These are phyloP conservation scores for Beris chalybata DNA, from an alignment of 2,888 invertebrate genomes.

Conservation along the genomic window DNA sequence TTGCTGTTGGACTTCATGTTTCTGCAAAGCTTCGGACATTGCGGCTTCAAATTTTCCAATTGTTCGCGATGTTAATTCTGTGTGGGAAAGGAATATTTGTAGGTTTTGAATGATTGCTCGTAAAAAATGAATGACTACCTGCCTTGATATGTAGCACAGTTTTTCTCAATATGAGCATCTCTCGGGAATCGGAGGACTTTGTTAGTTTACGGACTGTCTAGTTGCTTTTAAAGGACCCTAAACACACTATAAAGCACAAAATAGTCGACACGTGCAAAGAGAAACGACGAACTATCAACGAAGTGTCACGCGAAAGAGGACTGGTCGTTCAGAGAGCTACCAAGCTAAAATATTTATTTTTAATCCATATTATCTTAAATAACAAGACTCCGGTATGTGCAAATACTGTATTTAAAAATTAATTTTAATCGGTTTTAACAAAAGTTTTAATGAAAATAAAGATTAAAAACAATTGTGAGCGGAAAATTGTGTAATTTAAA, in stretches of 20 bases:
- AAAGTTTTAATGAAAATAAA: too few species aligned
- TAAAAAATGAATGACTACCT: conserved; percentile 4
- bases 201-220: neutral
- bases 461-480: too few species aligned
- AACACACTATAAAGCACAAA: neutral
- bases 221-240: neutral
- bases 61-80: neutral
- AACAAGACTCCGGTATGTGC: too few species aligned
- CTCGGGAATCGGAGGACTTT: neutral
- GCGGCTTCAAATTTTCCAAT: conserved; percentile 46
- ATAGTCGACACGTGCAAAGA: too few species aligned
- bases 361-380: too few species aligned
- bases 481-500: too few species aligned
- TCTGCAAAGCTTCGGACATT: conserved; percentile 52
- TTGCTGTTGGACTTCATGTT: conserved; percentile 39
- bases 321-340: too few species aligned
- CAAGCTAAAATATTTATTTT: too few species aligned
- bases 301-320: too few species aligned
- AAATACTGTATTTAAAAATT: too few species aligned
- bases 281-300: too few species aligned
- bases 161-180: conserved; percentile 12
- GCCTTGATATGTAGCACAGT: conserved; percentile 2
- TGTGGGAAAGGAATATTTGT: neutral
- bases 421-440: too few species aligned
- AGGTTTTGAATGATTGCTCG: neutral